Conservation (phyloP, 2,888 invertebrate species). For the Gasteruption jaculator region DNA sequence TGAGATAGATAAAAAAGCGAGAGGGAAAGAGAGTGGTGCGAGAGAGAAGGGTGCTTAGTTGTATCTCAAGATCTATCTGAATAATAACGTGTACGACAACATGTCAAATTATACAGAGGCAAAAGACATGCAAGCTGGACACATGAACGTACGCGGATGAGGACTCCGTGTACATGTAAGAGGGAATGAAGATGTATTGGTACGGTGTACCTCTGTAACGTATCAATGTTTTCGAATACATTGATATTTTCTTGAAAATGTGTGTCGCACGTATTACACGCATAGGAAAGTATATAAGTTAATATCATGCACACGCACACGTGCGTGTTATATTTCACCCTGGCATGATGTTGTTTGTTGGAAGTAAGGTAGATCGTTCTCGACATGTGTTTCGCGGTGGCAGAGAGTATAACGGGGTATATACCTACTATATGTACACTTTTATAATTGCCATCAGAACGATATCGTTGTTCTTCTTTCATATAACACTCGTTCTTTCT, state of each 20-base stretch:
- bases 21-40: slow-evolving; percentile 20
- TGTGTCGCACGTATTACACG: slow-evolving; percentile 28
- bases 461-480: no score
- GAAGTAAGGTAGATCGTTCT: no score
- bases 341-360: no score
- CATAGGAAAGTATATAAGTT: no score
- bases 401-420: no score
- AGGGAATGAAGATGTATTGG: no score
- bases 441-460: no score
- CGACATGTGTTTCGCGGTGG: no score
- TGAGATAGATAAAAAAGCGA: slow-evolving; percentile 12
- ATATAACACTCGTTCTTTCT: slow-evolving; percentile 25
- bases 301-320: no score
- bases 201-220: slow-evolving; percentile 12
- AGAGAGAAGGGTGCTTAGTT: slow-evolving; percentile 26
- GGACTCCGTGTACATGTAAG: no score
- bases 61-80: slow-evolving; percentile 51
- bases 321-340: no score
- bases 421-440: no score
- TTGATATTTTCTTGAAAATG: slow-evolving; percentile 15
- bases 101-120: slow-evolving; percentile 51
- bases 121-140: slow-evolving; percentile 37
- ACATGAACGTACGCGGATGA: slow-evolving; percentile 24
- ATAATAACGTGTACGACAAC: slow-evolving; percentile 52
- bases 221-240: slow-evolving; percentile 12